Conservation (phyloP, 2,113 vertebrate genomes). For the Xerus inauris region DNA sequence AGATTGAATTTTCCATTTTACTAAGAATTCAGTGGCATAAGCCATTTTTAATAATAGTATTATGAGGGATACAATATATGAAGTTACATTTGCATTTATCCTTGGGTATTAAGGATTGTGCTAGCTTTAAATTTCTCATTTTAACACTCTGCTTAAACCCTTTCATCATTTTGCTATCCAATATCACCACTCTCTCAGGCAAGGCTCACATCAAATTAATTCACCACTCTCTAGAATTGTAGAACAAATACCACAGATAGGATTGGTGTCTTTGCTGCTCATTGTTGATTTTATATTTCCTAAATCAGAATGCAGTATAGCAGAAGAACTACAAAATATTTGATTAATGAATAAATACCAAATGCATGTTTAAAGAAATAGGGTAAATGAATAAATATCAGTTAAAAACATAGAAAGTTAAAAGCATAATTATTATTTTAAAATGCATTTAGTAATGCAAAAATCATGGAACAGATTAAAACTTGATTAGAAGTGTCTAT, state of each 20-base stretch:
- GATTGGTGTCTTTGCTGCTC: background rate
- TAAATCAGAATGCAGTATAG: background rate
- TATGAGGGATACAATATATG: background rate
- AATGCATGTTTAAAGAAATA: background rate
- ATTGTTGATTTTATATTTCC: background rate
- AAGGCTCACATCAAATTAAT: background rate
- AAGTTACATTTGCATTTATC: slow-evolving; percentile 10
- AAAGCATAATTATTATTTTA: background rate
- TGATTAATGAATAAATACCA: background rate
- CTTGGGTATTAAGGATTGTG: background rate
- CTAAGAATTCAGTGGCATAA: slow-evolving; percentile 1
- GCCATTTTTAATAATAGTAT: background rate
- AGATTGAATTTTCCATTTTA: background rate
- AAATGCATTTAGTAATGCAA: background rate
- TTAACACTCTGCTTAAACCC: slow-evolving; percentile 20
- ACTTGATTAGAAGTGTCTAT: background rate
- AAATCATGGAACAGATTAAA: background rate
- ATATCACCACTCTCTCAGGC: background rate
- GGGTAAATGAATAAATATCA: background rate
- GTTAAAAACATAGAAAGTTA: background rate
- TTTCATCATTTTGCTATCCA: background rate
- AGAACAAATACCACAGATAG: background rate
- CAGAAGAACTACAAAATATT: background rate
- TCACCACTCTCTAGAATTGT: background rate
- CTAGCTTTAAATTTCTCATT: background rate